phyloP scores from a whole-genome alignment of 2,888 invertebrate species.

The Nemurella pictetii region DNA sequence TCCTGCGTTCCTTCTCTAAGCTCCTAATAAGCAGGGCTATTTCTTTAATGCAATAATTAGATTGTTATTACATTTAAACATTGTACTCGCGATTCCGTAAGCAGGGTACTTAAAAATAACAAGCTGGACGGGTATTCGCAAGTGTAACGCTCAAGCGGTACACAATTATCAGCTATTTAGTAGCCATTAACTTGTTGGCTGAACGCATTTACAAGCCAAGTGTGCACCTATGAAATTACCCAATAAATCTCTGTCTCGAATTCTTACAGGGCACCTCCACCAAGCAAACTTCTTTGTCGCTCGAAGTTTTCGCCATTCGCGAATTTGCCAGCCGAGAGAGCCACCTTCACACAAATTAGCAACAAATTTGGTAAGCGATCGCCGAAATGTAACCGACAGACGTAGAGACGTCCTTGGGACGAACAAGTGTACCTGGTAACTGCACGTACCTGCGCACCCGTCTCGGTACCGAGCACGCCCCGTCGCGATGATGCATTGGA shows the following conservation, averaged over 20 bases:
- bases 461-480: no score
- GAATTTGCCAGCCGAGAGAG: no score
- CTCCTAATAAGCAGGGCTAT: neutral
- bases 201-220: no score
- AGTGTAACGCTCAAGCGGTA: neutral
- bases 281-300: no score
- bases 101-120: neutral
- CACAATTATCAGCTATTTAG: neutral
- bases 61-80: neutral
- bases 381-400: neutral
- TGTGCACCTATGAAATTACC: neutral
- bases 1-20: neutral
- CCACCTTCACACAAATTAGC: neutral
- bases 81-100: neutral
- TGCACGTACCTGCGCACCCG: neutral
- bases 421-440: neutral
- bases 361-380: no score
- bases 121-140: neutral
- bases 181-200: neutral
- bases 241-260: neutral
- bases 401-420: neutral
- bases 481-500: no score
- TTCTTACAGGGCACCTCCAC: neutral
- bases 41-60: neutral
- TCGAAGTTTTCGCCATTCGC: no score